phyloP scores from a whole-genome alignment of 2,113 vertebrate species.

The Phaethornis superciliosus region DNA sequence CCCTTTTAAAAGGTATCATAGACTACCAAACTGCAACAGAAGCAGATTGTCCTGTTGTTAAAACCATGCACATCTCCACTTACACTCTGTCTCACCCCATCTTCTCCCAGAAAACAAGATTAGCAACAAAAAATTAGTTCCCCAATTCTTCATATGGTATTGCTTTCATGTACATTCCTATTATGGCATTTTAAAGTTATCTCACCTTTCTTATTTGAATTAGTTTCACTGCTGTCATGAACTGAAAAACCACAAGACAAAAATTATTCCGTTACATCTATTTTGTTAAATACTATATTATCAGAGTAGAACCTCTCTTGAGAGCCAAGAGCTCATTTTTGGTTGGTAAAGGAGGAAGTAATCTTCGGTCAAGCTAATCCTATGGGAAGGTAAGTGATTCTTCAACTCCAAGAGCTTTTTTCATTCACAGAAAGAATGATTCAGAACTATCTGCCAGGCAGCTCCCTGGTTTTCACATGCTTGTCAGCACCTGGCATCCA shows the following conservation, averaged over 20 bases:
- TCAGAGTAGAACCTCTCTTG: not conserved
- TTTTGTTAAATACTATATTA: not conserved
- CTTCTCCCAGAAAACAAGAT: not conserved
- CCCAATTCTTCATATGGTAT: not conserved
- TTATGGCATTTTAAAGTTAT: not conserved
- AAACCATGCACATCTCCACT: fast-evolving
- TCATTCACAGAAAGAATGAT: not conserved
- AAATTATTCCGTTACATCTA: not conserved
- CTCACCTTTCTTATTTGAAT: not conserved
- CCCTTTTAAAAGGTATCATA: not conserved
- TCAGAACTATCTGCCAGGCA: not conserved
- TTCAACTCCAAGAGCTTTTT: not conserved
- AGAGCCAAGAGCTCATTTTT: not conserved
- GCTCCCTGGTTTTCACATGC: not conserved
- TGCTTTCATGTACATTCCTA: not conserved
- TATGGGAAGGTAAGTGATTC: not conserved
- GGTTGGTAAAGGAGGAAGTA: not conserved
- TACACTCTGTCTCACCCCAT: not conserved
- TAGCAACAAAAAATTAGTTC: not conserved
- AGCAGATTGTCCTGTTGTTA: not conserved
- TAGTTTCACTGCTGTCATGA: not conserved
- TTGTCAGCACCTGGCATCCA: not conserved
- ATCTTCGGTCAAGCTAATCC: not conserved
- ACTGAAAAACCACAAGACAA: not conserved
- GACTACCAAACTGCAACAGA: not conserved